Percentiles rank a stretch among this genome's conserved stretches.
phyloP scores from a whole-genome alignment of 2,888 invertebrate species.

The Bruchidius siliquastri region DNA sequence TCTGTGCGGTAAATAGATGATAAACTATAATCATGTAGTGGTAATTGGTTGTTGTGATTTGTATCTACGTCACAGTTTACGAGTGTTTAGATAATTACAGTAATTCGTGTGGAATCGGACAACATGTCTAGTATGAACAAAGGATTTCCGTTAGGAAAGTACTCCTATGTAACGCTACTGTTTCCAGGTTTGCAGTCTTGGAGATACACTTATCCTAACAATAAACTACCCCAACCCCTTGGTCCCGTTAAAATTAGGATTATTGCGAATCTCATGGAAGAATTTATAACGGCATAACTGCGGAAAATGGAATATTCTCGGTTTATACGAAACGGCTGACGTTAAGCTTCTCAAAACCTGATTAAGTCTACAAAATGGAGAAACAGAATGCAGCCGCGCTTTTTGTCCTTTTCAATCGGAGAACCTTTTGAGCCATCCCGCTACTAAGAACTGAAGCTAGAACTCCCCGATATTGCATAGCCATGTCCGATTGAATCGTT shows the following conservation, averaged over 20 bases:
- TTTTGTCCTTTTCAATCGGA: neutral
- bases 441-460: neutral
- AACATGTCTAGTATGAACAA: too few species aligned
- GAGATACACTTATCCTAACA: neutral
- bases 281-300: neutral
- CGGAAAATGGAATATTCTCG: neutral
- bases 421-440: neutral
- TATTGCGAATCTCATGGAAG: neutral
- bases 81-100: too few species aligned
- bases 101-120: too few species aligned
- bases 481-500: neutral
- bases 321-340: neutral
- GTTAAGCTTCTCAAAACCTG: neutral
- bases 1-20: too few species aligned
- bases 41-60: too few species aligned
- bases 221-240: neutral
- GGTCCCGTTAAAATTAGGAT: neutral
- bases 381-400: neutral
- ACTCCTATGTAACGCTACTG: neutral
- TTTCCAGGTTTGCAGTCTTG: neutral
- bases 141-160: too few species aligned
- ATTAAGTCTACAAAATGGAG: neutral
- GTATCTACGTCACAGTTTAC: too few species aligned
- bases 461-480: neutral
- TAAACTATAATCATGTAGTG: too few species aligned